Evolutionary conservation across 2,888 invertebrate genomes (phyloP), one percentile per base, ranked within the genome.

Genomic region (Zeuzera pyrina): DNA sequence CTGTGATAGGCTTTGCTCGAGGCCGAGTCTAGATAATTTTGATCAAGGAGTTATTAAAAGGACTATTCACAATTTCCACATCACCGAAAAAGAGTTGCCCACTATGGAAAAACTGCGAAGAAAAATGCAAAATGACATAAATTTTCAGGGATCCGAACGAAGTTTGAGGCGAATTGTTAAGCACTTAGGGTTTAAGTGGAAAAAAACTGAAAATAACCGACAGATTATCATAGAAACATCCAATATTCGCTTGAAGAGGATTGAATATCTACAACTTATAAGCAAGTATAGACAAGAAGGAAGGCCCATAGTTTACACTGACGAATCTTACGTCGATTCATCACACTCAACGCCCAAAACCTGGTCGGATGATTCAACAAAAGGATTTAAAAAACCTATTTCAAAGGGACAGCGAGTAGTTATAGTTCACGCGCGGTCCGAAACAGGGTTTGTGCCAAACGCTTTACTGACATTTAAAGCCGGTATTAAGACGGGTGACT

Each of bases 61-160:
- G 12, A 46, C 43, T 16, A 43, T 58, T 3, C 53, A 60, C 22
- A 57, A 53, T 34, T 57, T 47, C 22, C 55, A 59, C 29, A 4
- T 30, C 3, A 45, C 45, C 2, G 33, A 52, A 14, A 54, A 58
- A 29, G 50, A 53, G 28, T 30, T 57, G 1, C 49, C 48, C 1
- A 49, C 55, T 3, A 22, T 54, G 6, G 30, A 26, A 7, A 44
- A 44, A 25, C 28, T 56, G 5, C 16, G 15, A 30, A 24, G 33
- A 31, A 45, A 41, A 31, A 24, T 46, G 29, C 3, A 41, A 8
- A 11, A n/a, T 10, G 23, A 23, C 23, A 23, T 23, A n/a, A 23
- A 23, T 11, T 52, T 51, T 33, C 7, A 49, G 34, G 52, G 43
- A 2, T 41, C 34, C 28, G 33, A 30, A 16, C 13, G 30, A 10